Base-by-base conservation (phyloP, 2,888 invertebrate species). In the Eupithecia inturbata region DNA sequence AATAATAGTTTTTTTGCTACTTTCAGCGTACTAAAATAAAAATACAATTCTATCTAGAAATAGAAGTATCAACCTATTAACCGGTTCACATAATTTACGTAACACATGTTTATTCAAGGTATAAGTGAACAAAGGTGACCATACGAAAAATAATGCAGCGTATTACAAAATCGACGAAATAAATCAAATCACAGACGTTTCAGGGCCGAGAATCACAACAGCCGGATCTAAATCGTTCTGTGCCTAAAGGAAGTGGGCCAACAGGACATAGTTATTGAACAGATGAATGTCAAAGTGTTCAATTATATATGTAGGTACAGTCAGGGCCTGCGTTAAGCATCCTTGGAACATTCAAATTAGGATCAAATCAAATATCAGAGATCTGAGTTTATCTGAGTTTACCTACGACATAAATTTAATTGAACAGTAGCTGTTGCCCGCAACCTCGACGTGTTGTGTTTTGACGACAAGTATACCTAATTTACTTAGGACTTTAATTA, bases 201-300 rank as follows among this genome's bases (percentile, higher is more conserved):
- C 57, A 57, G 4, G 57, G 57, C 1, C 57, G 57, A 22, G 14
- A 53, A 22, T 57, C 57, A 26, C 3, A 26, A 26, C 3, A 26
- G 26, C 57, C 57, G 57, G 57, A 57, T 26, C 57, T 57, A 9
- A 26, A 57, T 5, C 12, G 57, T 14, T 57, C 57, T 77, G 75
- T 67, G 81, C 79, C 80, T 80, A 78, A 77, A 80, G 83, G 84
- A 84, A 81, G 75, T 82, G 64, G 76, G 64, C n/a, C 75, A 81
- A 79, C 82, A 82, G 83, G 82, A 84, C 79, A 81, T 73, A 77
- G 75, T 72, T 78, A 79, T 79, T 77, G 66, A 66, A 66, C 39
- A 39, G 26, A 39, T 66, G 26, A 39, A 36, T 39, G 64, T 60
- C 60, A 28, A 60, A 28, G 28, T 31, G 62, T 62, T 62, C 10